phyloP scores from a whole-genome alignment of 2,888 invertebrate species.

The Polydesmus complanatus region DNA sequence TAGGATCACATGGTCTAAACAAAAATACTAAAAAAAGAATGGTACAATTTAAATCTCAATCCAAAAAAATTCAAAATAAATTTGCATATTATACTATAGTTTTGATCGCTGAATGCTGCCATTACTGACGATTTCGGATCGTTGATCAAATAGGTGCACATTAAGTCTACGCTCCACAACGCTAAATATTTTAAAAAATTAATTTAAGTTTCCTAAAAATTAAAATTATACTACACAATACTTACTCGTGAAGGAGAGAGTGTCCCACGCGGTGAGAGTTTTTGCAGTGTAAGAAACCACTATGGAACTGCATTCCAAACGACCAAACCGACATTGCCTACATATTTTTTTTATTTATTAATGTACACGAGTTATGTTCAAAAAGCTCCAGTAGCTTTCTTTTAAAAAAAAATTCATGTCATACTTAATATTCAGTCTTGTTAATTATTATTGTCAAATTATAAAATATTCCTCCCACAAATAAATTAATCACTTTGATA shows the following conservation, averaged over 20 bases:
- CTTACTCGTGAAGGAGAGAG: constrained; percentile 8
- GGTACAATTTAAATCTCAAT: background rate
- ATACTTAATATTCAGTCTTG: background rate
- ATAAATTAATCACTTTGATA: no score
- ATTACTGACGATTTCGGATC: constrained; percentile 52
- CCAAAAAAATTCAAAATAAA: no score
- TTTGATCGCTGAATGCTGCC: constrained; percentile 49
- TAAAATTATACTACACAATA: background rate
- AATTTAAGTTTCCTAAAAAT: background rate
- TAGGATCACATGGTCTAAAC: constrained; percentile 8
- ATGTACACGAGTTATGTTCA: background rate
- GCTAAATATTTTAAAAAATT: constrained; percentile 48
- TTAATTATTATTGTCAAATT: background rate
- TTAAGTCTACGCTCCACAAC: constrained; percentile 49
- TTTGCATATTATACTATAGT: constrained; percentile 42
- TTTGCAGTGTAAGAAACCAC: constrained; percentile 43
- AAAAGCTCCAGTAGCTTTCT: background rate
- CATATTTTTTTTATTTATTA: constrained; percentile 10
- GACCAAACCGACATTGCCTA: constrained; percentile 45
- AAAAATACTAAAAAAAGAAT: constrained; percentile 11
- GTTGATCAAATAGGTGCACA: constrained; percentile 37
- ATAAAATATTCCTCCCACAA: no score
- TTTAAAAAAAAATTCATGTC: constrained; percentile 7
- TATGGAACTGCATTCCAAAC: constrained; percentile 42
- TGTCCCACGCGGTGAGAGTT: constrained; percentile 54